Evolutionary conservation across 2,888 invertebrate species (phyloP), one percentile per base, ranked within the genome.

Genomic region (Agapetus fuscipes): DNA sequence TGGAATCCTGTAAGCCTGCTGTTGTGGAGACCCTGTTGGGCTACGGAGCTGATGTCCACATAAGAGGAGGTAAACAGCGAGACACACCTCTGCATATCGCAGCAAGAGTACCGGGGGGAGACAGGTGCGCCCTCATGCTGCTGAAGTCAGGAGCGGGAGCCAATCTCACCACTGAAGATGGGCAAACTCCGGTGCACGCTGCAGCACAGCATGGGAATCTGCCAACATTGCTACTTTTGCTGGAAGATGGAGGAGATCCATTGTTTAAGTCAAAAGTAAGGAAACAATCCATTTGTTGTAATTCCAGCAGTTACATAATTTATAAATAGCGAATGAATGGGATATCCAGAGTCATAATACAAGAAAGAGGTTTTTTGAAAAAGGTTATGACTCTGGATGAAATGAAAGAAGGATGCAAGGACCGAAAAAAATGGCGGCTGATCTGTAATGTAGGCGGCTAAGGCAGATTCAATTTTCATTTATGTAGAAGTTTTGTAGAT

Each of bases 1-100:
- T 97, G 2, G 90, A 93, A 62, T 85, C 88, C 1, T 87, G 88
- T 44, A 90, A 91, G 55, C 94, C 95, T 2, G 83, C 86, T 5
- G 94, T 95, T 2, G 95, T 96, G 15, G 96, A 97, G 65, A 91
- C 93, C 0, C 69, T 98, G 37, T 67, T 97, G 3, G 98, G 97
- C 1, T 94, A 87, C 57, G 98, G 98, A 13, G 97, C 97, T 2
- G 91, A 95, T 58, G 95, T 98, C 2, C 95, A 97, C 62, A 85
- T 96, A 15, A 78, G 91, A 56, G 90, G 90, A 17, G 91, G 91
- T 1, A 81, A 80, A 54, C 74, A 86, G 46, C 78, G 84, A 30
- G 97, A 98, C 64, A 97, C 98, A 0, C 93, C 98, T 0, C 69
- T 98, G 24, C 98, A 98, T 58, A 93, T 98, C 45, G 95, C 95